phyloP scores from a whole-genome alignment of 2,888 invertebrate species.

The Seira sanloemensis region DNA sequence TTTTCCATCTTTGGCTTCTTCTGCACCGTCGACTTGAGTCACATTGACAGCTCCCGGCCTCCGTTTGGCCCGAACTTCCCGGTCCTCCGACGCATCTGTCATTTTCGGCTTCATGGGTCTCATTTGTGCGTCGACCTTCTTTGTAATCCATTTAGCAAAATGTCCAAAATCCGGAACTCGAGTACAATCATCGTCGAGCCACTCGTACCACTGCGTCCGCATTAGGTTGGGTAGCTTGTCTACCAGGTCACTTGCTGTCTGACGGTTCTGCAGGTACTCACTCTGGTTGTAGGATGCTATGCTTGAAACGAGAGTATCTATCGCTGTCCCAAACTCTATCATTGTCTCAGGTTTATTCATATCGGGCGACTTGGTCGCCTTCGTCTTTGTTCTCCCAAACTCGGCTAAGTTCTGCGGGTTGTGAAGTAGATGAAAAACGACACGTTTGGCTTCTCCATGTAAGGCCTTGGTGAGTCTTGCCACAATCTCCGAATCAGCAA shows the following conservation, averaged over 20 bases:
- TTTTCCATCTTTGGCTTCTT: neutral
- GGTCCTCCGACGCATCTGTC: too few species aligned
- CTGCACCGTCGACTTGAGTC: neutral
- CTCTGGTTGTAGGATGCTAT: too few species aligned
- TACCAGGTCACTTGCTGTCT: neutral
- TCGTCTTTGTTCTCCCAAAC: neutral
- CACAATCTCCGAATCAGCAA: neutral
- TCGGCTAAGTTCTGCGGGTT: neutral
- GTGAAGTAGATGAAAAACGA: neutral
- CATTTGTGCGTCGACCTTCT: neutral
- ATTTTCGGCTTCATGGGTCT: too few species aligned
- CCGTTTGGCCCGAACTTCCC: conserved; percentile 7
- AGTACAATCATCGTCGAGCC: neutral
- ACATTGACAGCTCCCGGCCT: conserved; percentile 1
- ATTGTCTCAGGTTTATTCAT: neutral
- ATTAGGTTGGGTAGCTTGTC: neutral
- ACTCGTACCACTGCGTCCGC: neutral
- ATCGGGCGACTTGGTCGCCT: neutral
- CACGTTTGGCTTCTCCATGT: neutral
- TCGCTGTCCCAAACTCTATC: neutral
- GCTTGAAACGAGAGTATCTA: too few species aligned
- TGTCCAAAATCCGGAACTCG: neutral
- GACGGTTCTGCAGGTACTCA: too few species aligned
- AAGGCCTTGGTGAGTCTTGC: neutral
- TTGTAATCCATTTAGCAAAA: neutral